Percentiles rank a stretch among this genome's conserved stretches.
Conservation (phyloP, 1,140 invertebrate species). For the Palaemon carinicauda region DNA sequence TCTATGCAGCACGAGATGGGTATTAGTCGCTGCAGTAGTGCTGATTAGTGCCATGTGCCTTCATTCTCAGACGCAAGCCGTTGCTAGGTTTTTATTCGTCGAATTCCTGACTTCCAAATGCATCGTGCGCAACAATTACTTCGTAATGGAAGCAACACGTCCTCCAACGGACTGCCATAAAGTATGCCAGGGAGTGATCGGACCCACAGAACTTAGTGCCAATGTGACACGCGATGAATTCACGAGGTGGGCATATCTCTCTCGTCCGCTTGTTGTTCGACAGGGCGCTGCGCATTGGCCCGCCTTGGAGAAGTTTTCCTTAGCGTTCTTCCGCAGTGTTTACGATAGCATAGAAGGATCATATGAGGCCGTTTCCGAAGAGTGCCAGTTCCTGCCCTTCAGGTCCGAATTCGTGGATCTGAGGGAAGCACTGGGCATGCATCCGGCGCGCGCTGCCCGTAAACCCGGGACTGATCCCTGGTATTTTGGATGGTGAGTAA, state of each 20-base stretch:
- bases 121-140: conserved; percentile 81
- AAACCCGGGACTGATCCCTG: conserved; percentile 64
- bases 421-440: conserved; percentile 65
- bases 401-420: conserved; percentile 66
- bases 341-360: conserved; percentile 61
- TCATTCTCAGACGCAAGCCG: background rate
- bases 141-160: conserved; percentile 84
- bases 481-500: conserved; percentile 70
- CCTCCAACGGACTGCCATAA: conserved; percentile 81
- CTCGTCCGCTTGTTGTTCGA: conserved; percentile 82
- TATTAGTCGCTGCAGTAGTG: background rate
- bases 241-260: conserved; percentile 75
- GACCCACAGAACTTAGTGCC: conserved; percentile 69
- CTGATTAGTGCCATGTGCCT: background rate
- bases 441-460: conserved; percentile 61
- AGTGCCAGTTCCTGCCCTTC: conserved; percentile 70
- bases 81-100: no score
- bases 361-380: conserved; percentile 60
- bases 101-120: conserved; percentile 65
- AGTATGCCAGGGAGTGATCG: conserved; percentile 72
- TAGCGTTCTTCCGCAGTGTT: conserved; percentile 65
- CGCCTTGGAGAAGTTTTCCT: conserved; percentile 64
- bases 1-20: background rate
- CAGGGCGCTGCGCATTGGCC: conserved; percentile 71
- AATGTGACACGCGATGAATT: conserved; percentile 74